A percentile compares a stretch with the other conserved stretches of the same genome.
phyloP scores from a whole-genome alignment of 2,888 invertebrate species.

The Pyrrhosoma nymphula region DNA sequence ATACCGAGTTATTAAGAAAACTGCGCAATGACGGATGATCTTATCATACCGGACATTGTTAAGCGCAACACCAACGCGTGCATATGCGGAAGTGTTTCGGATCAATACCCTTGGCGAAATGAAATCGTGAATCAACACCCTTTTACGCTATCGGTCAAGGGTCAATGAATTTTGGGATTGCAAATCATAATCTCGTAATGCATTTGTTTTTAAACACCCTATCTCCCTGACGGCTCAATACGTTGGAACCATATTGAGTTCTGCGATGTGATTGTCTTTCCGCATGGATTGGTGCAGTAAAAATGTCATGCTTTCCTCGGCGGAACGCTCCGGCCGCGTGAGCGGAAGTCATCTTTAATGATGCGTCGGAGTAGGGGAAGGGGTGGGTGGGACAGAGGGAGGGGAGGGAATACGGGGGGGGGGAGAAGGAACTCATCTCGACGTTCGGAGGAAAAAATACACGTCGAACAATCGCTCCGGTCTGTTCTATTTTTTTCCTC shows the following conservation, averaged over 20 bases:
- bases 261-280: not conserved
- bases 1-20: too few relatives aligned
- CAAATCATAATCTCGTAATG: not conserved
- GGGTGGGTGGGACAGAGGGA: not conserved
- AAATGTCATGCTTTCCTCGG: not conserved
- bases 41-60: too few relatives aligned
- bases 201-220: not conserved
- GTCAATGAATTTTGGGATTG: not conserved
- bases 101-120: too few relatives aligned
- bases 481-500: not conserved
- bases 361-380: not conserved
- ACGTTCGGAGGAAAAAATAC: not conserved
- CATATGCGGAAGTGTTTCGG: too few relatives aligned
- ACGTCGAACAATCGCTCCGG: not conserved
- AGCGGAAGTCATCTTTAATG: not conserved
- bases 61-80: too few relatives aligned
- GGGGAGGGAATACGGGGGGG: too few relatives aligned
- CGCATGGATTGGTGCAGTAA: not conserved
- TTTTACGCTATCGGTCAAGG: not conserved
- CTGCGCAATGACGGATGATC: too few relatives aligned
- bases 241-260: not conserved
- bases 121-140: not conserved
- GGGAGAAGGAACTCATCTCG: not conserved
- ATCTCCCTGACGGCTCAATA: not conserved
- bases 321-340: not conserved